Evolutionary conservation across 2,888 invertebrate genomes (phyloP).

Genomic region (Scaptomyza tumidula): DNA sequence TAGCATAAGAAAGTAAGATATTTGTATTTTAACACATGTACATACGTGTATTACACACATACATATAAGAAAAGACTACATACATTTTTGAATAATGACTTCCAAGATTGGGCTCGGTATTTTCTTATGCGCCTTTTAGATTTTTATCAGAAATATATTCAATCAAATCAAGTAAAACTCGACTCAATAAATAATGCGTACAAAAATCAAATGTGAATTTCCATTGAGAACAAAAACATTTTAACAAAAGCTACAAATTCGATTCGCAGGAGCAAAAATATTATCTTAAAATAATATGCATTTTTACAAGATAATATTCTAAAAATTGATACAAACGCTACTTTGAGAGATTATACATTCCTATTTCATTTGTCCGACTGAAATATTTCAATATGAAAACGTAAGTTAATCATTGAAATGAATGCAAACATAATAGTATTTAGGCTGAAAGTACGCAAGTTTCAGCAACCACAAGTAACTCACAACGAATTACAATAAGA

Average conservation of each 20-base stretch:
- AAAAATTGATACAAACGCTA: not conserved
- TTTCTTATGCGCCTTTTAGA: not conserved
- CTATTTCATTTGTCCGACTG: not conserved
- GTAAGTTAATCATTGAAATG: conserved; percentile 31
- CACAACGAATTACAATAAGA: conserved; percentile 3
- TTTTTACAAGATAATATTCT: too few species aligned
- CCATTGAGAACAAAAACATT: too few species aligned
- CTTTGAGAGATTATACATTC: not conserved
- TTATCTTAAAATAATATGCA: too few species aligned
- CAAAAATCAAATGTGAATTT: not conserved
- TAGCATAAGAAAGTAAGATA: conserved; percentile 1
- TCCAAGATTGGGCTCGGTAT: conserved; percentile 9
- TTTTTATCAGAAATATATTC: not conserved
- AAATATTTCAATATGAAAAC: too few species aligned
- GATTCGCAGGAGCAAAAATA: not conserved
- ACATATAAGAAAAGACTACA: not conserved
- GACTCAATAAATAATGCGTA: not conserved
- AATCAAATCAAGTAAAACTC: conserved; percentile 5
- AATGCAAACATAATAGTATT: conserved; percentile 32
- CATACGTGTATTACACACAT: too few species aligned
- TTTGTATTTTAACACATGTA: not conserved
- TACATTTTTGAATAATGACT: conserved; percentile 17
- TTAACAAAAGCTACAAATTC: not conserved
- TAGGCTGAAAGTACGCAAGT: conserved; percentile 39
- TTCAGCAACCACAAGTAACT: conserved; percentile 21